Evolutionary conservation across 30 jellyfish, hydroid and myxozoan species (phyloP), one percentile per base, ranked within the genome.

Genomic region (Turritopsis rubra): DNA sequence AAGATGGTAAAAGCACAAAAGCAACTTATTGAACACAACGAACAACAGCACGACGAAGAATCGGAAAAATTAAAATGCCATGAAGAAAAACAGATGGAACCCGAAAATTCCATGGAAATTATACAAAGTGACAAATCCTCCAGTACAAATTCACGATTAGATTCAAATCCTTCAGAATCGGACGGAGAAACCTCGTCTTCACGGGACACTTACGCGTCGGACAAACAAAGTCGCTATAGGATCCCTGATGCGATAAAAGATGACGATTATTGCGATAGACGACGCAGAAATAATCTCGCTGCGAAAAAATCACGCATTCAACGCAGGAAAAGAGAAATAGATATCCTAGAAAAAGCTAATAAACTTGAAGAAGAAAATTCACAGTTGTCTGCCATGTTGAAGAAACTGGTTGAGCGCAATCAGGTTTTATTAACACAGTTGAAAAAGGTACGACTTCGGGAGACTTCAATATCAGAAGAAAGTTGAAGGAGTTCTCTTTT

Each of bases 291-390:
- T 53, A 89, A 89, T 75, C 77, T 78, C 22, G 96, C 96, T 1
- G 96, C 96, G 21, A 89, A 89, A 75, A 89, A 85, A 60, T 89
- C 96, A 20, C 91, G 96, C 24, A 94, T 84, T 66, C 89, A 89
- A 73, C 89, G 96, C 21, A 73, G 96, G 73, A 85, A 79, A 65
- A 89, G 81, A 71, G 96, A 89, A 75, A 77, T 89, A 19, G 94
- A 89, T 65, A 94, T 89, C 52, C 31, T 89, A 9, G 54, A 65
- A 60, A 81, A 81, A 54, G 54, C 84, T 78, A 79, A 87, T 13
- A 73, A 25, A 21, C 83, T 89, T 52, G 94, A 85, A 73, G 65
- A 77, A 30, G 84, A 73, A 27, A 89, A 89, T 73, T 25, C 85
- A 0, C 91, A 89, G 29, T 52, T 89, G 66, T 52, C 71, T 13